Conservation (phyloP, 2,888 invertebrate species). For the Dynastes tityus region DNA sequence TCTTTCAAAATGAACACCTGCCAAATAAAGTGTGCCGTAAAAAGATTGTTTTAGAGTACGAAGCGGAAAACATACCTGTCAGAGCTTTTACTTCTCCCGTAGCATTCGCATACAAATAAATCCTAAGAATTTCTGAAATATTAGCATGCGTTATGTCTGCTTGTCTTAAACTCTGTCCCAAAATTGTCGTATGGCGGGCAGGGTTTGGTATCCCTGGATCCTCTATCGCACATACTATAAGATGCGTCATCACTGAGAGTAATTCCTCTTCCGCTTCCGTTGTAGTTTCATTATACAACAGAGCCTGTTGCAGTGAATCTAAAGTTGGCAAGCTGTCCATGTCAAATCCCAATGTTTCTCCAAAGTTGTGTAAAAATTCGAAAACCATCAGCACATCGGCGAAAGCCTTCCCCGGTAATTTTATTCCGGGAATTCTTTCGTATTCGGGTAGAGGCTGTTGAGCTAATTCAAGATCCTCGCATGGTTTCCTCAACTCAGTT, state of each 20-base stretch:
- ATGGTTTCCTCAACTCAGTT: constrained; percentile 85
- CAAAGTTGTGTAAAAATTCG: constrained; percentile 97
- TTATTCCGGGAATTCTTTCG: constrained; percentile 78
- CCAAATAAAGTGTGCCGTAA: background rate
- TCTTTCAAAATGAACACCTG: constrained; percentile 85
- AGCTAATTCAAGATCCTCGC: constrained; percentile 92
- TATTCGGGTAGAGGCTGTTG: constrained; percentile 82
- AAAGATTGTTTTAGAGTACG: background rate
- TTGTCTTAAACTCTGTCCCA: constrained; percentile 91
- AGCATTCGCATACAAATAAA: constrained; percentile 92
- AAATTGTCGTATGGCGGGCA: constrained; percentile 88
- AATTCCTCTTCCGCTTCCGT: constrained; percentile 88
- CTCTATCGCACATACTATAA: constrained; percentile 93
- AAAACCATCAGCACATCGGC: constrained; percentile 95
- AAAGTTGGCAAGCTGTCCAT: constrained; percentile 90
- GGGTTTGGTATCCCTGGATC: constrained; percentile 95
- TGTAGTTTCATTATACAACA: constrained; percentile 81
- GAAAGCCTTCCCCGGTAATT: constrained; percentile 89
- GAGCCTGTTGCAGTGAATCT: constrained; percentile 88
- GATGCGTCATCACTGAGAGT: constrained; percentile 89
- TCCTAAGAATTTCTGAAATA: constrained; percentile 91
- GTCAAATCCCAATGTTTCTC: constrained; percentile 94
- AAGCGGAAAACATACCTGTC: constrained; percentile 71
- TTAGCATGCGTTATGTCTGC: constrained; percentile 94
- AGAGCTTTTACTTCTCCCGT: constrained; percentile 89